Evolutionary conservation across 92 coral and sea anemone genomes (phyloP).

Genomic region (Desmophyllum pertusum): DNA sequence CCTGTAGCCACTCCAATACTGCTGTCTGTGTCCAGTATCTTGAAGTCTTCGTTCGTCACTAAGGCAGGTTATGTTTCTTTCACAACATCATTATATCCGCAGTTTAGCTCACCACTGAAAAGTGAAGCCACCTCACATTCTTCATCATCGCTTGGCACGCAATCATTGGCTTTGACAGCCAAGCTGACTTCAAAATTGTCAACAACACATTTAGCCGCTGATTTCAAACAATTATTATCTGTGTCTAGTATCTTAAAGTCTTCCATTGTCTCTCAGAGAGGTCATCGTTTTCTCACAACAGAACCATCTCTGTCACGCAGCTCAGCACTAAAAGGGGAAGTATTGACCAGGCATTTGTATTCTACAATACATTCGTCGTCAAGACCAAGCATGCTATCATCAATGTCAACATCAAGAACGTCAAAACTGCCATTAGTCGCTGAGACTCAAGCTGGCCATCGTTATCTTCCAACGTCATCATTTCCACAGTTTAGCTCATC

Average conservation of each 20-base stretch:
- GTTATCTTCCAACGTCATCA: too few relatives aligned
- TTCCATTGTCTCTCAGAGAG: neutral
- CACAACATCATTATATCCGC: neutral
- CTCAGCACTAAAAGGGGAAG: neutral
- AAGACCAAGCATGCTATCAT: neutral
- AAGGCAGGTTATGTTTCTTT: neutral
- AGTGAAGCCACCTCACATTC: neutral
- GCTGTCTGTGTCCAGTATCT: neutral
- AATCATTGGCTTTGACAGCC: neutral
- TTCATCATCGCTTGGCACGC: neutral
- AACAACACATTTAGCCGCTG: neutral
- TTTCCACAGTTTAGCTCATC: neutral
- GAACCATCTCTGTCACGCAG: neutral
- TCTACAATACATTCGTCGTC: neutral
- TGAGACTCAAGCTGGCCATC: neutral
- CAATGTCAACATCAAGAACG: neutral
- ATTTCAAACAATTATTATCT: neutral
- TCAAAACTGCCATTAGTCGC: neutral
- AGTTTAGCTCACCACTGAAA: neutral
- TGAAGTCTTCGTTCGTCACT: neutral
- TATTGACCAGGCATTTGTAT: neutral
- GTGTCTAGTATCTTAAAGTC: neutral
- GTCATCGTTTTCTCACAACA: neutral
- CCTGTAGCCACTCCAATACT: neutral
- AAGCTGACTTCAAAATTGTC: neutral